Evolutionary conservation across 2,888 invertebrate species (phyloP).

Genomic region (Drosophila subquinaria): DNA sequence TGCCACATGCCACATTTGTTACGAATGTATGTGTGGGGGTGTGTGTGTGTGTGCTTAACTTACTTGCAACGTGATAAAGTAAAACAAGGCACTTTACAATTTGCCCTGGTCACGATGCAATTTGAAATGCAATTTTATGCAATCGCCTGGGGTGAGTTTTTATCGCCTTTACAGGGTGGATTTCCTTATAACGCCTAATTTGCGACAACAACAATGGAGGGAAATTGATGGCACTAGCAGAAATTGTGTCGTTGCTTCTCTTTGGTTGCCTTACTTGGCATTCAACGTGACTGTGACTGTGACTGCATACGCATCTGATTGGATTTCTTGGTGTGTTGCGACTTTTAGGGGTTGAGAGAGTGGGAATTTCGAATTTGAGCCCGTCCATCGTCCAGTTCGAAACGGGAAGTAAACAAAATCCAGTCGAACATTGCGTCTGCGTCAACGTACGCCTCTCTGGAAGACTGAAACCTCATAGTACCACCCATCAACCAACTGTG

Average conservation of each 20-base stretch:
- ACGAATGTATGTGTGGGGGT: not conserved
- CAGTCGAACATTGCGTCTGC: slow-evolving; percentile 60
- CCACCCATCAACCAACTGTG: slow-evolving; percentile 73
- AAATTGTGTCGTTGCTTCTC: slow-evolving; percentile 57
- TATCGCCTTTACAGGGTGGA: slow-evolving; percentile 23
- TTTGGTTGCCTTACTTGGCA: slow-evolving; percentile 56
- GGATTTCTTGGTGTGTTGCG: slow-evolving; percentile 36
- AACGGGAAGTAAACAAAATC: slow-evolving; percentile 75
- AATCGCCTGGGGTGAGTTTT: slow-evolving; percentile 57
- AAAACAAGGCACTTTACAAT: slow-evolving; percentile 60
- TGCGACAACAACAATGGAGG: slow-evolving; percentile 19
- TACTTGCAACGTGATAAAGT: slow-evolving; percentile 60
- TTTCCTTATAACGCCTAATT: slow-evolving; percentile 25
- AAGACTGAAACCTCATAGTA: slow-evolving; percentile 18
- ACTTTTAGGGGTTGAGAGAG: slow-evolving; percentile 40
- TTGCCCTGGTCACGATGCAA: slow-evolving; percentile 77
- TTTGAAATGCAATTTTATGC: slow-evolving; percentile 76
- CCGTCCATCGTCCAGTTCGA: slow-evolving; percentile 48
- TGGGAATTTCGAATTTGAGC: slow-evolving; percentile 40
- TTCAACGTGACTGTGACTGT: slow-evolving; percentile 66
- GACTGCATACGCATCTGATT: slow-evolving; percentile 60
- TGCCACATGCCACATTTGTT: slow-evolving; percentile 37
- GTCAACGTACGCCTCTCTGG: slow-evolving; percentile 40
- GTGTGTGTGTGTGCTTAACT: not conserved
- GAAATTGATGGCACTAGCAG: slow-evolving; percentile 50